Conservation (phyloP, 2,888 invertebrate species). For the Plemyria rubiginata region DNA sequence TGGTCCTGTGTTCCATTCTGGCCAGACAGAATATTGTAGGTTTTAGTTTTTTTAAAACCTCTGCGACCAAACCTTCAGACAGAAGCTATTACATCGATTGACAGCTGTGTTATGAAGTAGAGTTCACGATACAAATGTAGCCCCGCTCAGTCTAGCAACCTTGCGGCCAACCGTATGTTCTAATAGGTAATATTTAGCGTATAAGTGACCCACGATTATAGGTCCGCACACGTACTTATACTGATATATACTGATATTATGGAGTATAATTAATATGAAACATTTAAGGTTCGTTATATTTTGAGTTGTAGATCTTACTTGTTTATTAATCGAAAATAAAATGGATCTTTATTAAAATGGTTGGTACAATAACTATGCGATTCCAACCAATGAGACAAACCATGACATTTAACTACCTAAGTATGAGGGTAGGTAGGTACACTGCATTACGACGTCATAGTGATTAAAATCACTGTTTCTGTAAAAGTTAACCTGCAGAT, state of each 20-base stretch:
- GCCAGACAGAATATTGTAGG: too few species aligned
- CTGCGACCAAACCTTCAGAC: not conserved
- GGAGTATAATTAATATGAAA: too few species aligned
- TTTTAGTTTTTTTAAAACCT: not conserved
- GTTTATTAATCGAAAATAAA: not conserved
- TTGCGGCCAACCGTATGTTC: conserved; percentile 29
- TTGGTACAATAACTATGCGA: too few species aligned
- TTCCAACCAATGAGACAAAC: too few species aligned
- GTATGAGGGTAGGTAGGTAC: too few species aligned
- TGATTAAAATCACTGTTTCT: too few species aligned
- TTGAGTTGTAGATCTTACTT: not conserved
- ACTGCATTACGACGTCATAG: too few species aligned
- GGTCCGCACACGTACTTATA: conserved; percentile 41
- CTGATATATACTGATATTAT: conserved; percentile 28
- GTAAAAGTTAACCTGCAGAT: too few species aligned
- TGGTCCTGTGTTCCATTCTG: too few species aligned
- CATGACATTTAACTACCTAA: too few species aligned
- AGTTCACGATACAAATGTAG: conserved; percentile 26
- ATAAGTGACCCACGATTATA: conserved; percentile 44
- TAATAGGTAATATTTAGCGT: conserved; percentile 18
- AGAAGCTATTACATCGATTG: not conserved
- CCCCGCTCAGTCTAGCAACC: conserved; percentile 54
- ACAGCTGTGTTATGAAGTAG: not conserved
- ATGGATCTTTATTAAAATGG: too few species aligned
- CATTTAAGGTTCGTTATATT: too few species aligned